phyloP scores from a whole-genome alignment of 2,113 vertebrate genomes.

The Camelus dromedarius region DNA sequence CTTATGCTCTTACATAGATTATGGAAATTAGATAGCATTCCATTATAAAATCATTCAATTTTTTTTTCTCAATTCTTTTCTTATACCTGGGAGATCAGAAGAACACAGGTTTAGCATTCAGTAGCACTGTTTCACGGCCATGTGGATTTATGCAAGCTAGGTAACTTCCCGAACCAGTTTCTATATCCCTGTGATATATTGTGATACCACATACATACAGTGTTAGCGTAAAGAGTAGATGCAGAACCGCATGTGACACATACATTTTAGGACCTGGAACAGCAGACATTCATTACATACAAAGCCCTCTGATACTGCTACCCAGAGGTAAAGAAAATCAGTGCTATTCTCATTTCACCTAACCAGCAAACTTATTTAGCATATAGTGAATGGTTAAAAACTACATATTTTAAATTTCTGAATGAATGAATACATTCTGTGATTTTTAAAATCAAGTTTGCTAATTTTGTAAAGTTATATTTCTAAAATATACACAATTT shows the following conservation, averaged over 20 bases:
- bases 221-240: not conserved
- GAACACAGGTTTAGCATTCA: not conserved
- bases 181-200: not conserved
- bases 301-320: not conserved
- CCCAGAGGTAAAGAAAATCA: not conserved
- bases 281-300: not conserved
- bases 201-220: not conserved
- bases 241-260: not conserved
- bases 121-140: not conserved
- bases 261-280: not conserved
- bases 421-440: not conserved
- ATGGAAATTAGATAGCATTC: not conserved
- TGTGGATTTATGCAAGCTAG: not conserved
- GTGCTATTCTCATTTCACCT: not conserved
- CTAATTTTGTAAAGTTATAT: not conserved
- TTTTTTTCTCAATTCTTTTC: slow-evolving; percentile 24
- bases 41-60: not conserved
- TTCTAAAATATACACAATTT: not conserved
- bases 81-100: not conserved
- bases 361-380: not conserved
- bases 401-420: not conserved
- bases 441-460: not conserved
- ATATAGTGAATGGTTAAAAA: not conserved
- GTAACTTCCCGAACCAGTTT: not conserved
- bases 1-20: not conserved